phyloP scores from a whole-genome alignment of 2,888 invertebrate species.

The Helleia helle region DNA sequence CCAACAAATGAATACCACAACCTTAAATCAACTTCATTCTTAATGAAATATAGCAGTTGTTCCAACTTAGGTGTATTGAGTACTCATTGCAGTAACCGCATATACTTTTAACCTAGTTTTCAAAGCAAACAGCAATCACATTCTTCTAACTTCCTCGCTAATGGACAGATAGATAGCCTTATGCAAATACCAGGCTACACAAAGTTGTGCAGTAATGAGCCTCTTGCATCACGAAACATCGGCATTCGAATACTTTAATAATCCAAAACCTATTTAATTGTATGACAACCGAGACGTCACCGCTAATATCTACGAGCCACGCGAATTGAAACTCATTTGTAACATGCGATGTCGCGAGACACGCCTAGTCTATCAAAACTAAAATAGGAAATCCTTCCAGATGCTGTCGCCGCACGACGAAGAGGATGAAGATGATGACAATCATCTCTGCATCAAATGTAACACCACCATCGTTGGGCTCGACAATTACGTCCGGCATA shows the following conservation, averaged over 20 bases:
- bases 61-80: too few relatives aligned
- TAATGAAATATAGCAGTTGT: slow-evolving; percentile 12
- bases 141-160: slow-evolving; percentile 41
- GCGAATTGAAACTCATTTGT: slow-evolving; percentile 31
- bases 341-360: slow-evolving; percentile 2
- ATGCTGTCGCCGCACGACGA: slow-evolving; percentile 77
- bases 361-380: slow-evolving; percentile 1
- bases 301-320: slow-evolving; percentile 47
- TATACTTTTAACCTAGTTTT: slow-evolving; percentile 24
- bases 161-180: slow-evolving; percentile 40
- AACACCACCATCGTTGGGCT: slow-evolving; percentile 86
- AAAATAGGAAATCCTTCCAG: slow-evolving; percentile 30
- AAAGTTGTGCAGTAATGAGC: slow-evolving; percentile 41
- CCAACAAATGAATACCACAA: neutral
- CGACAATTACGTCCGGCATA: slow-evolving; percentile 89
- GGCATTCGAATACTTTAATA: slow-evolving; percentile 38
- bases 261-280: slow-evolving; percentile 46
- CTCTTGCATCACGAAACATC: slow-evolving; percentile 35
- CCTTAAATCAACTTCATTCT: slow-evolving; percentile 18
- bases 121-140: slow-evolving; percentile 32
- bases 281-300: slow-evolving; percentile 46
- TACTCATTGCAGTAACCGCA: slow-evolving; percentile 22
- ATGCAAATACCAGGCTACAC: slow-evolving; percentile 36
- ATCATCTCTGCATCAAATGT: slow-evolving; percentile 91
- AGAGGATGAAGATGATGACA: slow-evolving; percentile 87